Base-by-base conservation (phyloP, 2,797 vertebrate genomes). In the Danio choprae region DNA sequence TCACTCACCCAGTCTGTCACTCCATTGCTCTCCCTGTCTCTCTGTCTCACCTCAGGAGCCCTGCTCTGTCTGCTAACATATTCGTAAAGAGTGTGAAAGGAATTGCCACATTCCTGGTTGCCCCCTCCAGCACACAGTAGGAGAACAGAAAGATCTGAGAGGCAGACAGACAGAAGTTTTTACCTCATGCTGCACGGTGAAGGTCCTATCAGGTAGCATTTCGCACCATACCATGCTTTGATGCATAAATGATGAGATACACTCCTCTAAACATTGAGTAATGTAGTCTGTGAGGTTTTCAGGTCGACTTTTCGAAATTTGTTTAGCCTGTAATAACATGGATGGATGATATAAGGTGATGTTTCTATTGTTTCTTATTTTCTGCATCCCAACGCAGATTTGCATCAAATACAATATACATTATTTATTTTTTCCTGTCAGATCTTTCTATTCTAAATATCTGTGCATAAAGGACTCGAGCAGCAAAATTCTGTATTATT, bases 201-300 rank as follows among this genome's bases (percentile, higher is more conserved):
- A 64, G 48, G 69, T 56, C 51, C 69, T 56, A 73, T 72, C 56
- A 81, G 55, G 56, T 41, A 77, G 16, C 20, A 12, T 63, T 74
- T 62, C 53, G 5, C 36, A 73, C 75, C 60, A 55, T 43, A 53
- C 12, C 40, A 56, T 82, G 86, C 87, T 88, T 85, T 89, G 87
- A 90, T 92, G 82, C 86, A 88, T 89, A 91, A 90, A 89, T 90
- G 83, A 90, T 84, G 16, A 6, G 56, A 72, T 79, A 83, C 60
- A 83, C 60, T 16, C 83, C 81, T 79, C 83, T 90, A 85, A 88
- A 91, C 89, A 84, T 90, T 90, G 88, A 86, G 89, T 77, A 44
- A 84, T 74, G 79, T 11, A 38, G 40, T 73, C 20, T 65, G 67
- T 22, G 56, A 79, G 56, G 56, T 72, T 80, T 73, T 80, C 16